Evolutionary conservation across 2,797 vertebrate genomes (phyloP), one percentile per base, ranked within the genome.

Genomic region (Tapirus indicus): DNA sequence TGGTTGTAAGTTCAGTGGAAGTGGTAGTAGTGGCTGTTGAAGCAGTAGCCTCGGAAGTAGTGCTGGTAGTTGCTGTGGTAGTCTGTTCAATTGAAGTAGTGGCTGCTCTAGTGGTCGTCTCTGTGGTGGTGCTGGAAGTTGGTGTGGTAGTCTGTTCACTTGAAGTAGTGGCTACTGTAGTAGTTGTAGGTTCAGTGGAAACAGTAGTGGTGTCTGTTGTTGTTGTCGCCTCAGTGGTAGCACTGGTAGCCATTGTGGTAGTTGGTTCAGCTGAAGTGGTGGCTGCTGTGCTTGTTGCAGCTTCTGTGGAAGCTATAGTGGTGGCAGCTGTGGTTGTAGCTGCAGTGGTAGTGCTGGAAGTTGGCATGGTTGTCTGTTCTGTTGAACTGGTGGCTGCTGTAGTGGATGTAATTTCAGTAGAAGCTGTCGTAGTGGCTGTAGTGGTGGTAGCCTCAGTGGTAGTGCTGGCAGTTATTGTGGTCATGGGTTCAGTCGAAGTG

Each of bases 71-170:
- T 69, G 10, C 18, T 20, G 38, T 54, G 1, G 10, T 27, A 14
- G 29, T 2, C 13, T 20, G 5, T 17, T 21, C 27, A n/a, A 2
- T 18, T 21, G 75, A 7, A 20, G 16, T 47, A 0, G 52, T 68
- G 56, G 29, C 20, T 1, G 21, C 3, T 66, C 35, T 20, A 5
- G 60, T 47, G 7, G 38, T 35, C 2, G 49, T 0, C 38, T 58
- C 11, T 16, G 47, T 58, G 23, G 54, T 21, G 41, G 5, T 49
- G 6, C 20, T 75, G 8, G 47, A 8, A 17, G 47, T 16, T 69
- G 10, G 25, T 27, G 38, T 54, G 1, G 7, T 27, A 14, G 29
- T 2, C 13, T 20, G 5, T 17, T 21, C 27, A n/a, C 2, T 18
- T 21, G 75, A 7, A 25, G 54, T 27, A 18, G 16, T 71, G 54